phyloP scores from a whole-genome alignment of 2,888 invertebrate genomes.

The Patella ulyssiponensis region DNA sequence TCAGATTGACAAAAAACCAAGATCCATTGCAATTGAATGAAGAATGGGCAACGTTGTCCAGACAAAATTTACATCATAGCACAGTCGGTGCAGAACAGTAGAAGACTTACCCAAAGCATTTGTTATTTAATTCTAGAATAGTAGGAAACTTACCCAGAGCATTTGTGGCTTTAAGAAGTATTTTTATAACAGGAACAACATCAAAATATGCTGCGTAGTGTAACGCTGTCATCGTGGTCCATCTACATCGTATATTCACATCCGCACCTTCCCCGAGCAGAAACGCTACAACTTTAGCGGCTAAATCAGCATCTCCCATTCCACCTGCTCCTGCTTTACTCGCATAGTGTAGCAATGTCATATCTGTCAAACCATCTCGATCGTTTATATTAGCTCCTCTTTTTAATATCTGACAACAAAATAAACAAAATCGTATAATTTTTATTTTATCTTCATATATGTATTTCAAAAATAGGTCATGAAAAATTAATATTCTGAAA shows the following conservation, averaged over 20 bases:
- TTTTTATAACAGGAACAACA: slow-evolving; percentile 72
- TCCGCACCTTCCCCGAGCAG: slow-evolving; percentile 71
- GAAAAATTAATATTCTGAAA: no score
- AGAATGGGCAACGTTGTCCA: no score
- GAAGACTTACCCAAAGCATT: no score
- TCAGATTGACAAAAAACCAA: no score
- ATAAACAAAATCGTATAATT: no score
- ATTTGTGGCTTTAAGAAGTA: slow-evolving; percentile 68
- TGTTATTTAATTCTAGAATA: not conserved
- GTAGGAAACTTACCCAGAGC: slow-evolving; percentile 57
- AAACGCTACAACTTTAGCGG: slow-evolving; percentile 59
- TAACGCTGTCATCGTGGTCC: slow-evolving; percentile 75
- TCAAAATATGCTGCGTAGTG: slow-evolving; percentile 75
- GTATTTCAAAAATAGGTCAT: no score
- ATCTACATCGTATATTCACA: slow-evolving; percentile 73
- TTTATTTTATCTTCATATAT: no score
- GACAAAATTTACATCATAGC: not conserved
- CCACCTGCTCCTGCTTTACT: slow-evolving; percentile 74
- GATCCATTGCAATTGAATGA: no score
- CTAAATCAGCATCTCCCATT: slow-evolving; percentile 69
- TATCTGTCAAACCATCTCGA: slow-evolving; percentile 74
- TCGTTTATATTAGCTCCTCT: slow-evolving; percentile 74
- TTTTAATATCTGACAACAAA: slow-evolving; percentile 68
- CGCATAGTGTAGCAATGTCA: slow-evolving; percentile 75
- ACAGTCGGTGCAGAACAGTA: no score